These are phyloP conservation scores for Moxostoma hubbsi DNA, from an alignment of 2,797 vertebrate genomes.

Conservation along the genomic window DNA sequence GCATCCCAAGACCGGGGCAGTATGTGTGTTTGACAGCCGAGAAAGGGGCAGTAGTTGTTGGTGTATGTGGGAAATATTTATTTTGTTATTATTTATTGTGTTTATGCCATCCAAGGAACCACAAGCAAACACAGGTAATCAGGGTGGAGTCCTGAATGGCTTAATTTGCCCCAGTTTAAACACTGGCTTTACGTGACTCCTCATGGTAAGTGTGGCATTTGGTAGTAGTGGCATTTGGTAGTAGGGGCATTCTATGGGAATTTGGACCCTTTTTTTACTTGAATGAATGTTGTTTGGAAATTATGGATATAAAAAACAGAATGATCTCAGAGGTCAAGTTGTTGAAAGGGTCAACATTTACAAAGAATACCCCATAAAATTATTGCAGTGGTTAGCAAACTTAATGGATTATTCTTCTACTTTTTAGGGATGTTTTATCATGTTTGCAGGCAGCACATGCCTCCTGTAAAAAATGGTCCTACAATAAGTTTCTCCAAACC, in stretches of 20 bases:
- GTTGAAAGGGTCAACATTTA: not conserved
- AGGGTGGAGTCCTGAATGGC: constrained; percentile 8
- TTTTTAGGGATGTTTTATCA: constrained; percentile 30
- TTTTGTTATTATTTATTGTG: too few species aligned
- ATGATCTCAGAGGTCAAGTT: not conserved
- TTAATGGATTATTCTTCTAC: not conserved
- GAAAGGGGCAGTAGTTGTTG: too few species aligned
- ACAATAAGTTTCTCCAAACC: not conserved
- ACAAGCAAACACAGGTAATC: not conserved
- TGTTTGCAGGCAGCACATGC: constrained; percentile 13
- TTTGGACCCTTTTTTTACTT: not conserved
- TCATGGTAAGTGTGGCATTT: constrained; percentile 5
- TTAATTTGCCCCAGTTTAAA: constrained; percentile 12
- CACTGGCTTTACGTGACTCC: constrained; percentile 22
- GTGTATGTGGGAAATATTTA: too few species aligned
- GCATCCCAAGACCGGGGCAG: too few species aligned
- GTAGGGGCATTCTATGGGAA: not conserved
- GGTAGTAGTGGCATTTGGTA: not conserved
- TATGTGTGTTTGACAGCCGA: too few species aligned
- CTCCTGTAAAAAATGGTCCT: not conserved
- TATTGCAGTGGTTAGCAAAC: not conserved
- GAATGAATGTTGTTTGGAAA: not conserved
- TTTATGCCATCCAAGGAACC: too few species aligned
- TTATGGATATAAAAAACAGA: not conserved
- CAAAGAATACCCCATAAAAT: not conserved